Evolutionary conservation across 2,797 vertebrate species (phyloP), one percentile per base, ranked within the genome.

Genomic region (Carcharodon carcharias): DNA sequence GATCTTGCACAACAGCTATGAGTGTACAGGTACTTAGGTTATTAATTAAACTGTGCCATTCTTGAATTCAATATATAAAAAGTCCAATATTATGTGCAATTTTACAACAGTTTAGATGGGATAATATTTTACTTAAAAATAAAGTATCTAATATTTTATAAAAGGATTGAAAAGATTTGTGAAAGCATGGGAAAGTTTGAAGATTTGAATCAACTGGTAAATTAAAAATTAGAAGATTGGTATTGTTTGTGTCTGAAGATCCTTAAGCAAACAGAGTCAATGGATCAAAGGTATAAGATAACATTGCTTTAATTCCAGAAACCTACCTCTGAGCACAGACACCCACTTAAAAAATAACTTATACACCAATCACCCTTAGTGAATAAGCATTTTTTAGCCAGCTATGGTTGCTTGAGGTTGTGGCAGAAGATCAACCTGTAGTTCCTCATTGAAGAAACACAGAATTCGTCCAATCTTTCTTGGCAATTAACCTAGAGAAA

Each of bases 401-500:
- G 99, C 99, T 99, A 99, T 98, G 99, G 99, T 97, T 99, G 99
- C 99, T 99, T 99, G 98, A 99, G 99, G 98, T 99, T 99, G 98
- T 99, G 99, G 98, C 99, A 99, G 98, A 99, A 99, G 99, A 99
- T 99, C 98, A 99, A 98, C 99, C 99, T 99, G 98, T 99, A 99
- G 99, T 99, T 99, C 99, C 99, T 99, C 99, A 99, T 99, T 99
- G 99, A 99, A 99, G 97, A 99, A 99, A 98, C 98, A 98, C 98
- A 98, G 98, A 99, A 99, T 98, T 98, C 97, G 98, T 98, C 98
- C 99, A 99, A 99, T 99, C 99, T 98, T 98, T 98, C 98, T 95
- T 77, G 98, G 98, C 98, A 98, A 97, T 98, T 98, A 98, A 98
- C 97, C 98, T 99, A 0, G 97, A 97, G 97, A 97, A 12, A 96